Percentiles rank a stretch among this genome's conserved stretches.
Evolutionary conservation across 2,113 vertebrate genomes (phyloP).

Genomic region (Coturnix japonica): DNA sequence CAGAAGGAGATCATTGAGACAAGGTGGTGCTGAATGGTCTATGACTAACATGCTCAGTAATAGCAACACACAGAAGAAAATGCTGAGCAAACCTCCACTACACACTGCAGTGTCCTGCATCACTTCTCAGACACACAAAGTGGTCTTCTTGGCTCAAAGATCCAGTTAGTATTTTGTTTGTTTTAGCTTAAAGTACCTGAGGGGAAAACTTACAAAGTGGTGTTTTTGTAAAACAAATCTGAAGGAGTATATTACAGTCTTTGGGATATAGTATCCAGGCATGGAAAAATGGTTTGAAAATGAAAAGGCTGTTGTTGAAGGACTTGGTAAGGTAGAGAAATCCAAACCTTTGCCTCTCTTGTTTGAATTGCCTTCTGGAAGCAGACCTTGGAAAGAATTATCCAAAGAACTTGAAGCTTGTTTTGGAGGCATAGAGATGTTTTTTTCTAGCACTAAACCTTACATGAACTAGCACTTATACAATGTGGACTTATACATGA

Average conservation of each 20-base stretch:
- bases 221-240: conserved; percentile 10
- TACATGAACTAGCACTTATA: neutral
- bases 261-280: neutral
- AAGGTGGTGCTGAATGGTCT: neutral
- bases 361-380: conserved; percentile 31
- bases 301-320: neutral
- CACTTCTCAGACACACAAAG: neutral
- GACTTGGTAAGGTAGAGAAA: neutral
- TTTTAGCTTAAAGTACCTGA: neutral
- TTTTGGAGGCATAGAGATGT: neutral
- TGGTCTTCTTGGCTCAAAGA: neutral
- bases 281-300: conserved; percentile 8
- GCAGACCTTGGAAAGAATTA: neutral
- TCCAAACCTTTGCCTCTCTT: neutral
- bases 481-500: neutral
- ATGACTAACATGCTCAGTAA: neutral
- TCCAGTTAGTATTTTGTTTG: neutral
- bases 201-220: neutral
- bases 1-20: neutral
- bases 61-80: neutral
- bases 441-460: neutral
- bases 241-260: neutral
- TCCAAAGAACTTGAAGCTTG: neutral
- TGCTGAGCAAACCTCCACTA: neutral
- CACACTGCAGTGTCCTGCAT: neutral